Conservation (phyloP, 2,888 invertebrate species). For the Nomada hirtipes region DNA sequence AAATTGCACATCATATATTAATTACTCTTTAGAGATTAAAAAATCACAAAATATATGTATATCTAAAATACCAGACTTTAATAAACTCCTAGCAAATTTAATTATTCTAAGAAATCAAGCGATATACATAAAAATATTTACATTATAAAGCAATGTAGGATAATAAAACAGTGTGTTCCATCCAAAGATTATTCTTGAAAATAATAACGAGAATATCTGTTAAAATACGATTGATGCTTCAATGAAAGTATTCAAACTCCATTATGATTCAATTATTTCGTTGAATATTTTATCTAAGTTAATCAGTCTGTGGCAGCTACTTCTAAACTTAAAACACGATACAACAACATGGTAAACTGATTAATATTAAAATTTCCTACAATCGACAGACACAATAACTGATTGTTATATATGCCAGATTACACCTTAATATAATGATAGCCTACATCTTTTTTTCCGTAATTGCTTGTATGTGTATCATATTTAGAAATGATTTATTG, state of each 20-base stretch:
- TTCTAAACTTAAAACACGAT: conserved; percentile 56
- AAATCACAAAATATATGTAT: conserved; percentile 50
- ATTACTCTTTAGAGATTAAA: conserved; percentile 30
- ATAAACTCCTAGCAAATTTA: conserved; percentile 19
- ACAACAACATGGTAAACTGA: conserved; percentile 50
- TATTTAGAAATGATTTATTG: conserved; percentile 51
- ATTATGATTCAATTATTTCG: conserved; percentile 59
- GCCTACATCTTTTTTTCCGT: conserved; percentile 42
- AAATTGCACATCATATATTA: conserved; percentile 38
- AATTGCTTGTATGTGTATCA: conserved; percentile 61
- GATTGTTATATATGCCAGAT: conserved; percentile 57
- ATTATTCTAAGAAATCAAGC: conserved; percentile 41
- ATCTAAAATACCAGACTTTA: conserved; percentile 33
- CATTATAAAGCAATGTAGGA: conserved; percentile 29
- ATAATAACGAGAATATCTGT: conserved; percentile 24
- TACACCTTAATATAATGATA: conserved; percentile 55
- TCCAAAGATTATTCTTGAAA: conserved; percentile 26
- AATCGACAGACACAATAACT: conserved; percentile 52
- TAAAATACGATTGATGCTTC: conserved; percentile 51
- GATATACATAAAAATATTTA: conserved; percentile 38
- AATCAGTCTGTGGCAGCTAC: conserved; percentile 61
- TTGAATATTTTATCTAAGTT: conserved; percentile 60
- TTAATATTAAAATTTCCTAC: conserved; percentile 52
- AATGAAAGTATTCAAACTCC: conserved; percentile 51
- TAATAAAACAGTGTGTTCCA: conserved; percentile 24